Base-by-base conservation (phyloP, 1,140 invertebrate genomes). In the Camponotus floridanus region DNA sequence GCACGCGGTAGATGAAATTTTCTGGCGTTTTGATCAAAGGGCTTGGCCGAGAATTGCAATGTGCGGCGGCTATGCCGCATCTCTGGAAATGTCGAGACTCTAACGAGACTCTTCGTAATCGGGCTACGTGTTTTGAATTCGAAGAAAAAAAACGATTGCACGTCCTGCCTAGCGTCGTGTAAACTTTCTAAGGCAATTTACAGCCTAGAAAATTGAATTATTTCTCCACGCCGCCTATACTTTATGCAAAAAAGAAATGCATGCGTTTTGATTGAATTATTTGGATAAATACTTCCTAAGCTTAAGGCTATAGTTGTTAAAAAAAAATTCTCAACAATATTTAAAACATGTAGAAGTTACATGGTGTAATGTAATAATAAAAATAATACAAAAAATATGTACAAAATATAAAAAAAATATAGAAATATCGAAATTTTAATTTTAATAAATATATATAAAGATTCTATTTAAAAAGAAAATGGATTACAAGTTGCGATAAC, bases 21-120 rank as follows among this genome's bases (percentile, higher is more conserved):
- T 90, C 79, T 89, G 85, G n/a, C 51, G 18, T 70, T 76, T 57
- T 62, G 88, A 89, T 90, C 88, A 90, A 90, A 90, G 88, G 51
- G n/a, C 71, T 55, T 51, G 55, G 31, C 11, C 36, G 39, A 55
- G 61, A 64, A 64, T 71, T 68, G 59, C 65, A 83, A 26, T 31
- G 62, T 45, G 26, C 62, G 62, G 42, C 26, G 39, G 42, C 26
- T 36, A 45, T 21, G 70, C 51, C 42, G 26, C 26, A 26, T 26
- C 26, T 62, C 36, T 65, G 42, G 51, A 39, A 81, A 81, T 76
- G 86, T 85, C 79, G 79, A 26, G 26, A 61, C 21, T 85, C 59
- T 85, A 87, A 87, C 70, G 79, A 88, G 86, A 78, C 59, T 61
- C 55, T 64, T 36, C 65, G 36, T 48, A 76, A 59, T 62, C 64